Conservation (phyloP, 2,888 invertebrate species). For the Mongoloraphidia duomilia region DNA sequence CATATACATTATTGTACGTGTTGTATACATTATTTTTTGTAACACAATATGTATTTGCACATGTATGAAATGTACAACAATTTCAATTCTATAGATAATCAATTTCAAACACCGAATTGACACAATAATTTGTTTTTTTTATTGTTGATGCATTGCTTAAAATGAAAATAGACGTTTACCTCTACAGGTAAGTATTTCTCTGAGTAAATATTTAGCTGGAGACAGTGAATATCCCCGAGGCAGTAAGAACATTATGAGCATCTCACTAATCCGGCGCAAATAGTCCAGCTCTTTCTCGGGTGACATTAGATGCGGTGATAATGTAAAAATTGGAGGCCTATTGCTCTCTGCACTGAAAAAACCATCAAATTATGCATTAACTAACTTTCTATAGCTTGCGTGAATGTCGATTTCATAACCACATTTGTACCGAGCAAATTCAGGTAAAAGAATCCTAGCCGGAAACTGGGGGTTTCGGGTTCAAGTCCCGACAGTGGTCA, state of each 20-base stretch:
- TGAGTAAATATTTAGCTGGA: conserved; percentile 62
- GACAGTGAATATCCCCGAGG: conserved; percentile 68
- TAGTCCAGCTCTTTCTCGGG: conserved; percentile 66
- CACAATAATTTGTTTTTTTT: not conserved
- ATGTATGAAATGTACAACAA: not conserved
- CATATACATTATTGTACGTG: no score
- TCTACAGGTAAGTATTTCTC: conserved; percentile 73
- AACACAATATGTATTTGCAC: not conserved
- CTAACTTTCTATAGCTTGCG: no score
- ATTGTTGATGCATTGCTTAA: not conserved
- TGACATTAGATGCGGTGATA: conserved; percentile 59
- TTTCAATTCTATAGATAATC: no score
- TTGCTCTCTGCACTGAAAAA: conserved; percentile 42
- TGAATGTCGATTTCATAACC: no score
- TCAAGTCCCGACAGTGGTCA: no score
- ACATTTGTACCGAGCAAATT: no score
- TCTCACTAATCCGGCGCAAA: conserved; percentile 66
- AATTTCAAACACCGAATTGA: not conserved
- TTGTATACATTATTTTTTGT: no score
- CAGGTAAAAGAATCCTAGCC: no score
- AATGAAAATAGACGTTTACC: conserved; percentile 36
- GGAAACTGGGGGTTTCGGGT: no score
- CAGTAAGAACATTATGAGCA: conserved; percentile 65
- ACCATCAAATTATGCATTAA: no score
- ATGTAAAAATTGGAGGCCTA: conserved; percentile 51